A percentile compares a stretch with the other conserved stretches of the same genome.
Evolutionary conservation across 2,797 vertebrate species (phyloP).

Genomic region (Odontamblyopus lacepedii): DNA sequence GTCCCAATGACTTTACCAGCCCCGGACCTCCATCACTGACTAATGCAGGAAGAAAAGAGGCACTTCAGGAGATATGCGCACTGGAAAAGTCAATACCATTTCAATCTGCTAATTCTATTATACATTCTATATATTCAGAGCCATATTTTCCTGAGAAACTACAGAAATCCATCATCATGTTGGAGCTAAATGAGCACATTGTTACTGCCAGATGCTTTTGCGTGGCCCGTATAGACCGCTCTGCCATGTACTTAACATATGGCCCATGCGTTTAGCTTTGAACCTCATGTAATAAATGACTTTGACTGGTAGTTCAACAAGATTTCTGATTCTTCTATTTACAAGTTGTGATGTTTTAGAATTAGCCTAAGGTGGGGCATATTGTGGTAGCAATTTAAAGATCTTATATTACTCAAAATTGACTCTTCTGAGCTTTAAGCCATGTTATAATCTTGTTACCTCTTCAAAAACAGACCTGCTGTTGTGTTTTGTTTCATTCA

Average conservation of each 20-base stretch:
- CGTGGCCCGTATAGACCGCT: background rate
- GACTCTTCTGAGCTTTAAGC: too few relatives aligned
- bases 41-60: constrained; percentile 11
- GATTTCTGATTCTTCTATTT: too few relatives aligned
- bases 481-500: too few relatives aligned
- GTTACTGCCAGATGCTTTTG: background rate
- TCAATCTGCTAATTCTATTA: constrained; percentile 67
- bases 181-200: background rate
- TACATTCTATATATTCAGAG: constrained; percentile 14
- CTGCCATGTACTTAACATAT: constrained; percentile 3
- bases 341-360: too few relatives aligned
- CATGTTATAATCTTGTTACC: too few relatives aligned
- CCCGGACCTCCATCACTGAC: constrained; percentile 59
- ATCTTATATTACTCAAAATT: too few relatives aligned
- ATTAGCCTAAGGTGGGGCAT: too few relatives aligned
- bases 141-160: constrained; percentile 2
- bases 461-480: too few relatives aligned
- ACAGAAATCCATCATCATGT: constrained; percentile 17
- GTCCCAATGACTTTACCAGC: constrained; percentile 70
- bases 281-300: background rate
- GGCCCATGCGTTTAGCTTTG: background rate
- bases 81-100: constrained; percentile 73
- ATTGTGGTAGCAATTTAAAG: too few relatives aligned
- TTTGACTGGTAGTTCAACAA: background rate
- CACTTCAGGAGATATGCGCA: constrained; percentile 20